Evolutionary conservation across 2,797 vertebrate genomes (phyloP), one percentile per base, ranked within the genome.

Genomic region (Manis javanica): DNA sequence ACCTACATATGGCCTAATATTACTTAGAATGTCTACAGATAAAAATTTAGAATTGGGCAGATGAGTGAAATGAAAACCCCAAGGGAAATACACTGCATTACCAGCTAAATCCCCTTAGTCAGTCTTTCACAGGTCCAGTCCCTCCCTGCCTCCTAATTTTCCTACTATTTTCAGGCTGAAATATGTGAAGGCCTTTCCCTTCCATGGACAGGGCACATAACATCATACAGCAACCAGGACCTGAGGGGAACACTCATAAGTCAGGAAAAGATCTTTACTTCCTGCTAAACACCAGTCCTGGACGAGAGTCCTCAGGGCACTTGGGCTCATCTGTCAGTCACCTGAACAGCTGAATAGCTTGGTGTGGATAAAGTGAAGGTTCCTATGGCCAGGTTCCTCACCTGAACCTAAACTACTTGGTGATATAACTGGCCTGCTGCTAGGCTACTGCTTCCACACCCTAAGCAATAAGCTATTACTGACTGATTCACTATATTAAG

Each of bases 31-130:
- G 49, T 66, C 61, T 88, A 87, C 5, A 2, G 74, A 81, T 42
- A 72, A 91, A 91, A 69, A 96, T 63, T n/a, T 87, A 86, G 68
- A 96, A 78, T 18, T 31, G 2, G n/a, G 61, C 6, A 51, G 82
- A 84, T 64, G n/a, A 95, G 79, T 34, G 61, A 84, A 83, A 93
- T 83, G 59, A 90, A 93, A 87, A 69, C 24, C 39, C 29, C 37
- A n/a, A 46, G 57, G 61, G 61, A 91, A 77, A 78, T 69, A 74
- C 7, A 86, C 23, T 83, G 39, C 7, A 85, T 85, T 87, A 63
- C 19, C 24, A 92, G 37, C 42, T 79, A 8, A 93, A 77, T 66
- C 59, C n/a, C 61, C 59, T 72, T 46, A 91, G 69, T 74, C 13
- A 75, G 53, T 2, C 12, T 69, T 95, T 9, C 74, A 19, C 7